These are phyloP conservation scores for Leptopilina syphax DNA, from an alignment of 2,888 invertebrate species.

Conservation along the genomic window DNA sequence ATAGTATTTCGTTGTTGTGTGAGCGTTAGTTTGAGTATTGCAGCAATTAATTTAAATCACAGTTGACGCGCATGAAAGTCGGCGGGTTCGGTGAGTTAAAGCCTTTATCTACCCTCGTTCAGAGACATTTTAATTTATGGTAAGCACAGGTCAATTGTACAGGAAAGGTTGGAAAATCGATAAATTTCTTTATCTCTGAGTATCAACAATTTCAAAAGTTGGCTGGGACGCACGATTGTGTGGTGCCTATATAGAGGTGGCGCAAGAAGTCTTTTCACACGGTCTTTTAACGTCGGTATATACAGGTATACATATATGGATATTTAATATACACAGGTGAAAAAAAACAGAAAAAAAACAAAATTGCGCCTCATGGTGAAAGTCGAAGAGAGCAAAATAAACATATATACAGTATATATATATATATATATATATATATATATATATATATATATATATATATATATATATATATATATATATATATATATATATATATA, in stretches of 20 bases:
- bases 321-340: neutral
- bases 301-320: neutral
- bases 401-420: too few relatives aligned
- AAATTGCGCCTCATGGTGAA: conserved; percentile 34
- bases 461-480: too few relatives aligned
- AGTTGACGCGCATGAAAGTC: conserved; percentile 35
- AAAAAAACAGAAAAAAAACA: neutral
- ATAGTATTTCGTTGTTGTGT: conserved; percentile 17
- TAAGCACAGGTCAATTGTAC: conserved; percentile 30
- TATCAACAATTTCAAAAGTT: conserved; percentile 23
- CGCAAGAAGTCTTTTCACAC: conserved; percentile 26
- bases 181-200: conserved; percentile 36
- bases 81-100: neutral
- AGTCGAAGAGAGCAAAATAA: conserved; percentile 6
- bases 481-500: too few relatives aligned
- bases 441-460: too few relatives aligned
- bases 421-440: too few relatives aligned
- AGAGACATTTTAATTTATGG: conserved; percentile 33
- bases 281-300: conserved; percentile 10
- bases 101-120: conserved; percentile 34
- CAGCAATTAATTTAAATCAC: conserved; percentile 36
- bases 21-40: neutral
- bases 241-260: conserved; percentile 4
- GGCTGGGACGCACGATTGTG: conserved; percentile 28
- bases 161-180: conserved; percentile 37